These are phyloP conservation scores for Chymomyza costata DNA, from an alignment of 1,140 invertebrate species.

Conservation along the genomic window DNA sequence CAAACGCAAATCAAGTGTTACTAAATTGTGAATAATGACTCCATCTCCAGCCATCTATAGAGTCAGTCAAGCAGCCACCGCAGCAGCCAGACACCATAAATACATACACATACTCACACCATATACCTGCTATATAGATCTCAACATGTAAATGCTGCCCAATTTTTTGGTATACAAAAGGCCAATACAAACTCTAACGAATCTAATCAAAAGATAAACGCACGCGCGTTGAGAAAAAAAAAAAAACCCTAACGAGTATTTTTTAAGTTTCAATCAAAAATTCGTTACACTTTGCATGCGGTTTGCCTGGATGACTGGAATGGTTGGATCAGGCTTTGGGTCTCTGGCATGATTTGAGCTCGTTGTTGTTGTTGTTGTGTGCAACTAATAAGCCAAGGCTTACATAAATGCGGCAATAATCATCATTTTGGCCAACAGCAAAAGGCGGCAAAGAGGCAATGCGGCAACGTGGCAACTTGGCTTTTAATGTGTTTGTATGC, in stretches of 20 bases:
- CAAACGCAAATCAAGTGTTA: constrained; percentile 70
- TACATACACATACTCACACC: constrained; percentile 6
- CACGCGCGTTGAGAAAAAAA: constrained; percentile 51
- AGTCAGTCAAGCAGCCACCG: background rate
- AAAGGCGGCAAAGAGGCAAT: background rate
- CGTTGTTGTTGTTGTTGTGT: background rate
- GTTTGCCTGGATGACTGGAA: background rate
- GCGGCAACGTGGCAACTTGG: background rate
- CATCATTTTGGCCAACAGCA: constrained; percentile 47
- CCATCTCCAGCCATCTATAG: constrained; percentile 27
- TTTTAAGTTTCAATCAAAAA: constrained; percentile 16
- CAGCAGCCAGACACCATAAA: constrained; percentile 1
- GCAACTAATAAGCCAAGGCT: background rate
- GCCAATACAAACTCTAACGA: constrained; percentile 68
- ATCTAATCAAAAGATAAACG: constrained; percentile 74
- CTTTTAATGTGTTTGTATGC: constrained; percentile 23
- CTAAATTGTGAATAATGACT: constrained; percentile 73
- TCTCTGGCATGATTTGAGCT: too few species aligned
- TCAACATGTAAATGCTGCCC: constrained; percentile 23
- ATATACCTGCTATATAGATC: too few species aligned
- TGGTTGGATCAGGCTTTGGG: too few species aligned
- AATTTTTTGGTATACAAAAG: constrained; percentile 55
- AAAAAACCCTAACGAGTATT: constrained; percentile 70
- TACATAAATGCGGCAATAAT: constrained; percentile 59
- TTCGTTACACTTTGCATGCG: constrained; percentile 23